Evolutionary conservation across 1,140 invertebrate genomes (phyloP), one percentile per base, ranked within the genome.

Genomic region (Chymomyza costata): DNA sequence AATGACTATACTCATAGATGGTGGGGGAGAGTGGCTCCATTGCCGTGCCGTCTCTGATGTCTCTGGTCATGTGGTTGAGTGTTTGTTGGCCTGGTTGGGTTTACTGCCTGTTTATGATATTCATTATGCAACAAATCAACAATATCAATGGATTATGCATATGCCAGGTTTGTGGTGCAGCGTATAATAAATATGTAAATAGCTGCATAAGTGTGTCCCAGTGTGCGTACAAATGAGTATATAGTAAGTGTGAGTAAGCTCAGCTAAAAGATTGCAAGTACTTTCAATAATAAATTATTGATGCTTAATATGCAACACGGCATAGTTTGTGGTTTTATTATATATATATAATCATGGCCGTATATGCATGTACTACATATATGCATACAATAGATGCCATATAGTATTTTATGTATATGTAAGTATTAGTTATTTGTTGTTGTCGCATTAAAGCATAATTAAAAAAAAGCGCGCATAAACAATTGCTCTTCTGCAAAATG

Each of bases 1-100:
- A 78, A 78, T 78, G 71, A 78, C 73, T 73, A 71, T 78, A 73
- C 71, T 80, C n/a, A n/a, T n/a, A n/a, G n/a, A n/a, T n/a, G n/a
- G n/a, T n/a, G n/a, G n/a, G n/a, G n/a, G n/a, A n/a, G n/a, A n/a
- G n/a, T n/a, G n/a, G n/a, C n/a, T n/a, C n/a, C n/a, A n/a, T n/a
- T n/a, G n/a, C n/a, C n/a, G n/a, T n/a, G n/a, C n/a, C n/a, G n/a
- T n/a, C n/a, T n/a, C n/a, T n/a, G n/a, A n/a, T n/a, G n/a, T n/a
- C n/a, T n/a, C n/a, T n/a, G n/a, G n/a, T n/a, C n/a, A n/a, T n/a
- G n/a, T n/a, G n/a, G n/a, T n/a, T n/a, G n/a, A n/a, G n/a, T n/a
- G n/a, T n/a, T n/a, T n/a, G n/a, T n/a, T n/a, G n/a, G n/a, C n/a
- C n/a, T n/a, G n/a, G n/a, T n/a, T n/a, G n/a, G n/a, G n/a, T n/a